These are phyloP conservation scores for Picus viridis DNA, from an alignment of 2,797 vertebrate species.

Conservation along the genomic window DNA sequence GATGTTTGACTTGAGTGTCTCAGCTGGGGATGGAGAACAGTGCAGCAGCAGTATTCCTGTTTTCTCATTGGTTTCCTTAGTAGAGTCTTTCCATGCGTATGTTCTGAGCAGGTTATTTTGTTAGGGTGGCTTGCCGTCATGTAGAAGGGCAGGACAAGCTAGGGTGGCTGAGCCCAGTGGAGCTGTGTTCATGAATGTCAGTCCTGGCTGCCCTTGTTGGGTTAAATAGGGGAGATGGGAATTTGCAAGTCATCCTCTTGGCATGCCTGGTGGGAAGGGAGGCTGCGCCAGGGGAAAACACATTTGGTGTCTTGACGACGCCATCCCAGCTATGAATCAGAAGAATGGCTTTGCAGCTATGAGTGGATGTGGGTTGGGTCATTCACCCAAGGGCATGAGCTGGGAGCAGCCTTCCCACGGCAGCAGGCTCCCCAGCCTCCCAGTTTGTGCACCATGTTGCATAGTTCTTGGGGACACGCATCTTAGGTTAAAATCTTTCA, in stretches of 20 bases:
- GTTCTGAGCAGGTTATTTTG: background rate
- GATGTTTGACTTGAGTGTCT: background rate
- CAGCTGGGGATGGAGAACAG: background rate
- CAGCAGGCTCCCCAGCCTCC: background rate
- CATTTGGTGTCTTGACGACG: background rate
- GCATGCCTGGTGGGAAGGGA: background rate
- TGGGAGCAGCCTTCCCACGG: background rate
- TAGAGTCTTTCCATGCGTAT: background rate
- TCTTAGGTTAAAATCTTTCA: background rate
- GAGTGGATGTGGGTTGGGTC: background rate
- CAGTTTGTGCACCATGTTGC: accelerated
- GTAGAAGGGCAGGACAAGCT: background rate
- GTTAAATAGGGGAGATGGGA: background rate
- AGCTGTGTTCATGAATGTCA: background rate
- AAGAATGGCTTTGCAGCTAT: constrained; percentile 4
- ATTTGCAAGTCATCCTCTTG: constrained; percentile 49
- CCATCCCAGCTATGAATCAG: constrained; percentile 5
- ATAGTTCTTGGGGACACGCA: accelerated
- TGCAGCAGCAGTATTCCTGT: background rate
- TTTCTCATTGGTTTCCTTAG: background rate
- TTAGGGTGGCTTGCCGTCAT: background rate
- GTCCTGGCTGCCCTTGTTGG: accelerated
- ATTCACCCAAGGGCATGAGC: background rate
- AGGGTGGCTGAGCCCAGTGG: background rate
- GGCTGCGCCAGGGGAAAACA: background rate